phyloP scores from a whole-genome alignment of 2,888 invertebrate species.

The Sarcophaga caerulescens region DNA sequence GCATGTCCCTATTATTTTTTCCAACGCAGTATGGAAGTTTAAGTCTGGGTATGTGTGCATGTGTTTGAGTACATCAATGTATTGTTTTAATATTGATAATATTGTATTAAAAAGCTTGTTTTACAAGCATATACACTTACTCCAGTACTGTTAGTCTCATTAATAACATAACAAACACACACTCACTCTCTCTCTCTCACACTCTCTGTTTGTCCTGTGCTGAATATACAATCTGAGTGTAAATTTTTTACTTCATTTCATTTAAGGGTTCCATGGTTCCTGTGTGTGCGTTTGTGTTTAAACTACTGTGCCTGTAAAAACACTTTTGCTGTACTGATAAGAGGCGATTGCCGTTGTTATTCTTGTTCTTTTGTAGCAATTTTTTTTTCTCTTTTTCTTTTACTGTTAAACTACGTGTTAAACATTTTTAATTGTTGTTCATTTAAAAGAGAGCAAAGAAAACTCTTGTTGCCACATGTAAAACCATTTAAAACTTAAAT shows the following conservation, averaged over 20 bases:
- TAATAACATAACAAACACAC: conserved; percentile 43
- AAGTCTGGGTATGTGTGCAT: neutral
- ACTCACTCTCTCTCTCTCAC: neutral
- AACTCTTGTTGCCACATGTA: too few species aligned
- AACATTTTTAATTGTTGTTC: conserved; percentile 65
- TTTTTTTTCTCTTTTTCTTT: conserved; percentile 11
- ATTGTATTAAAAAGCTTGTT: neutral
- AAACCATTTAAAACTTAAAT: too few species aligned
- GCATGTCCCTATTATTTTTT: too few species aligned
- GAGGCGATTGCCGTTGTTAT: conserved; percentile 26
- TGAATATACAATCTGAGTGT: too few species aligned
- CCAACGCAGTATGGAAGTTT: rapidly evolving
- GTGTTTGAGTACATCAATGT: neutral
- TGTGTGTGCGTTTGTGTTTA: neutral
- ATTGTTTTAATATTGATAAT: neutral
- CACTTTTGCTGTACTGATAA: conserved; percentile 61
- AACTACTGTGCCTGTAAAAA: conserved; percentile 41
- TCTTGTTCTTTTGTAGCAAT: neutral
- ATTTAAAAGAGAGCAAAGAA: neutral
- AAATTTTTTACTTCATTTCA: too few species aligned
- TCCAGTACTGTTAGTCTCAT: conserved; percentile 35
- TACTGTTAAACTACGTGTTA: conserved; percentile 56
- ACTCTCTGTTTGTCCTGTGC: too few species aligned
- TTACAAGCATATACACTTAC: neutral
- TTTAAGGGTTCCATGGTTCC: too few species aligned